Base-by-base conservation (phyloP, 2,888 invertebrate species). In the Dynastes tityus region DNA sequence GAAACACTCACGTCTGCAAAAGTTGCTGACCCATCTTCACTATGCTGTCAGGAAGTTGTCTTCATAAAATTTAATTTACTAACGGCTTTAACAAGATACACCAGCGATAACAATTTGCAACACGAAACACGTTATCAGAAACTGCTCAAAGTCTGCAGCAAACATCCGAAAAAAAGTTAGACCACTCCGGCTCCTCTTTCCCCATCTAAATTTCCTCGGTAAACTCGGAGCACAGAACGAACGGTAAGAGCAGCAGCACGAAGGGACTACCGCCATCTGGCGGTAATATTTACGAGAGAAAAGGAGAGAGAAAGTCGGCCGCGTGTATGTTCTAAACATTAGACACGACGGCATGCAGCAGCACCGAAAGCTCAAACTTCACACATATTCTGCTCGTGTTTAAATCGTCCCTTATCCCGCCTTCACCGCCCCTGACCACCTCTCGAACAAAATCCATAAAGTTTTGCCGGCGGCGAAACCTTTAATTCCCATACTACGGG, bases 361-460 rank as follows among this genome's bases (percentile, higher is more conserved):
- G 63, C 13, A 32, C 5, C 32, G 63, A 29, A 58, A 58, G 27
- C 63, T 63, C 63, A 29, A 63, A 63, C 63, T 63, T 63, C 63
- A 63, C 63, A 63, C 9, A 63, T 63, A 32, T n/a, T 63, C 11
- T 4, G 63, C 27, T 13, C 63, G 29, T 63, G 63, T 32, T 32
- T 63, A 27, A 29, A 63, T 6, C 29, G 13, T 8, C 55, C 16
- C n/a, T 16, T n/a, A 11, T 3, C 11, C 55, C 16, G 55, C 55
- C 11, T n/a, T 3, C 6, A 3, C 22, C 32, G 32, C 16, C 5
- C 53, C 4, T n/a, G 2, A 3, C 16, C n/a, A 8, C 40, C 40
- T 65, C 29, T 13, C 11, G 61, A 58, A 45, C 61, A 74, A 74
- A 74, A 74, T 74, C 73, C 45, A 61, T 74, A 74, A 74, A 74